Percentiles rank a stretch among this genome's conserved stretches.
Conservation (phyloP, 1,140 invertebrate species). For the Solenopsis invicta region DNA sequence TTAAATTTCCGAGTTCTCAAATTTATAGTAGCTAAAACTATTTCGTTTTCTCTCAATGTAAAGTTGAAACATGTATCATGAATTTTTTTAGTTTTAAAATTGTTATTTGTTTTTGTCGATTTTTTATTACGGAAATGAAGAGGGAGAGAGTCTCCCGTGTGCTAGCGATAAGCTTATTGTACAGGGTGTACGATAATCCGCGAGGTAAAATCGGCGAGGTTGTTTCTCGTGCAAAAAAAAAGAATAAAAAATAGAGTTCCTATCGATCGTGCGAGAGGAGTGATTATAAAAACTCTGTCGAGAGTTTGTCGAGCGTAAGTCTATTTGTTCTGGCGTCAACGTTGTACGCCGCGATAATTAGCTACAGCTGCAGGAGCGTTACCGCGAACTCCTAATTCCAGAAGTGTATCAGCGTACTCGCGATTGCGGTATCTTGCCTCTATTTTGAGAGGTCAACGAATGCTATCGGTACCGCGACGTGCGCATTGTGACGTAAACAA, state of each 20-base stretch:
- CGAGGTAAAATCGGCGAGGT: not conserved
- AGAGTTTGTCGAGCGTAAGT: constrained; percentile 1
- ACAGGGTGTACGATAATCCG: not conserved
- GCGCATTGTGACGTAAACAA: constrained; percentile 7
- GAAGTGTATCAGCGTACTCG: not conserved
- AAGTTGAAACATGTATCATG: no score
- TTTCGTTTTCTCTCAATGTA: no score
- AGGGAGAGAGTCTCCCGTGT: not conserved
- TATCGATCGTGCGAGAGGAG: not conserved
- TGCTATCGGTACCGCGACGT: not conserved
- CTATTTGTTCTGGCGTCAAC: not conserved
- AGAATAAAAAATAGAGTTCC: not conserved
- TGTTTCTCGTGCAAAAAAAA: not conserved
- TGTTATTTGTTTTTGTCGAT: no score
- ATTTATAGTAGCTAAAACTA: no score
- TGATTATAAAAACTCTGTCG: not conserved
- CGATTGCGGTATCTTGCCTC: constrained; percentile 5
- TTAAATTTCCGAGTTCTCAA: no score
- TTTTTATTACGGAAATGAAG: not conserved
- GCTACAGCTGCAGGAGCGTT: not conserved
- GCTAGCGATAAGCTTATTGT: not conserved
- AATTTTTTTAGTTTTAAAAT: no score
- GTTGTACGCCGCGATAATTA: not conserved
- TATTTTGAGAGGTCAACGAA: not conserved
- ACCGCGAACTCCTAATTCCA: not conserved